Evolutionary conservation across 2,113 vertebrate species (phyloP).

Genomic region (Leucopsar rothschildi): DNA sequence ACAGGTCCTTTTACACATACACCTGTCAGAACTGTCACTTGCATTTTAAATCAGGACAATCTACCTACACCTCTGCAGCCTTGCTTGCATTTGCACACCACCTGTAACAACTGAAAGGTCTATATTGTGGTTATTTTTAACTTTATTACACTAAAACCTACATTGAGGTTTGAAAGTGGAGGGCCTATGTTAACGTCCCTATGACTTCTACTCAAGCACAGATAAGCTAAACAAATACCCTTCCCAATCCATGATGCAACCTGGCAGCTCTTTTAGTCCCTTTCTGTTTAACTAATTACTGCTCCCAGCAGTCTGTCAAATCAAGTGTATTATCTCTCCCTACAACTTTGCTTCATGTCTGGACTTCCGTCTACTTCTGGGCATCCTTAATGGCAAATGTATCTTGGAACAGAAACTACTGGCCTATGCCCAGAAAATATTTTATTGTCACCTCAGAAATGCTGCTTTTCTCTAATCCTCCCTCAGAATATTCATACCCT

Average conservation of each 20-base stretch:
- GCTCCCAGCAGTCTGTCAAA: background rate
- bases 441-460: background rate
- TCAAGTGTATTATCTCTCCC: background rate
- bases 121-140: background rate
- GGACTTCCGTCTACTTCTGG: background rate
- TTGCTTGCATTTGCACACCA: background rate
- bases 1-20: background rate
- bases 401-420: background rate
- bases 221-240: background rate
- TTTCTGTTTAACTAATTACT: background rate
- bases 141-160: background rate
- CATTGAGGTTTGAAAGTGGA: background rate
- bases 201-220: background rate
- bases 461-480: background rate
- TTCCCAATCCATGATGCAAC: background rate
- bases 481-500: background rate
- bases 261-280: background rate
- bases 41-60: background rate
- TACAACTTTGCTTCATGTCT: background rate
- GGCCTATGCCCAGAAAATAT: background rate
- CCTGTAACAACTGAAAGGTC: background rate
- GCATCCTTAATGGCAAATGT: background rate
- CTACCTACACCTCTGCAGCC: fast-evolving
- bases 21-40: background rate
- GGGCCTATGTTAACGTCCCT: background rate